These are phyloP conservation scores for Thymelicus acteon DNA, from an alignment of 2,888 invertebrate species.

Conservation along the genomic window DNA sequence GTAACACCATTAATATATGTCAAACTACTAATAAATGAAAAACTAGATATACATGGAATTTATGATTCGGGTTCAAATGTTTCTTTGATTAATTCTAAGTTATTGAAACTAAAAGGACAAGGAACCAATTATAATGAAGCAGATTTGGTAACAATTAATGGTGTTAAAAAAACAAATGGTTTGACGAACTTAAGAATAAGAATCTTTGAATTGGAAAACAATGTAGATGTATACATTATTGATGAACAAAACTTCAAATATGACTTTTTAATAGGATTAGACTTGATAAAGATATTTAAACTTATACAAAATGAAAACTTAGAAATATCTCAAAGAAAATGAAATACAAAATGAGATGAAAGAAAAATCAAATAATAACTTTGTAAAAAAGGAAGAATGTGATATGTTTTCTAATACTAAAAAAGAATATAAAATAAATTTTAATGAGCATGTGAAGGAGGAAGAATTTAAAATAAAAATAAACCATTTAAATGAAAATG, in stretches of 20 bases:
- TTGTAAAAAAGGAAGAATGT: slow-evolving; percentile 1
- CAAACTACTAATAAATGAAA: slow-evolving; percentile 1
- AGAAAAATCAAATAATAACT: background rate
- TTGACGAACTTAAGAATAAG: slow-evolving; percentile 39
- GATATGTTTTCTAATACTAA: background rate
- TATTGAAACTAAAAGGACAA: slow-evolving; percentile 5
- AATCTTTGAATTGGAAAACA: slow-evolving; percentile 39
- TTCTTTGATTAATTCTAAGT: slow-evolving; percentile 18
- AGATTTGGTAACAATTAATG: slow-evolving; percentile 31
- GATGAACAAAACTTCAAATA: slow-evolving; percentile 44
- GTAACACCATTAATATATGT: slow-evolving; percentile 24
- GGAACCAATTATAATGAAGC: background rate
- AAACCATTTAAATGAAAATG: background rate
- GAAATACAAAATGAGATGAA: too few relatives aligned
- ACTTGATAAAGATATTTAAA: slow-evolving; percentile 38
- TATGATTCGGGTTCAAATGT: slow-evolving; percentile 20
- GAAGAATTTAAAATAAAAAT: background rate
- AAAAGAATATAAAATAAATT: slow-evolving; percentile 24
- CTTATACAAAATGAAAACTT: slow-evolving; percentile 40
- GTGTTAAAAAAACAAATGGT: slow-evolving; percentile 16
- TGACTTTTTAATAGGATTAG: slow-evolving; percentile 39
- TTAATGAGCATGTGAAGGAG: slow-evolving; percentile 21
- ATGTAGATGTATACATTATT: slow-evolving; percentile 42
- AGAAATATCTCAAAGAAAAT: slow-evolving; percentile 30
- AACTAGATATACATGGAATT: slow-evolving; percentile 1